A percentile compares a stretch with the other conserved stretches of the same genome.
Evolutionary conservation across 2,113 vertebrate genomes (phyloP).

Genomic region (Pseudolaguvia tuberculata): DNA sequence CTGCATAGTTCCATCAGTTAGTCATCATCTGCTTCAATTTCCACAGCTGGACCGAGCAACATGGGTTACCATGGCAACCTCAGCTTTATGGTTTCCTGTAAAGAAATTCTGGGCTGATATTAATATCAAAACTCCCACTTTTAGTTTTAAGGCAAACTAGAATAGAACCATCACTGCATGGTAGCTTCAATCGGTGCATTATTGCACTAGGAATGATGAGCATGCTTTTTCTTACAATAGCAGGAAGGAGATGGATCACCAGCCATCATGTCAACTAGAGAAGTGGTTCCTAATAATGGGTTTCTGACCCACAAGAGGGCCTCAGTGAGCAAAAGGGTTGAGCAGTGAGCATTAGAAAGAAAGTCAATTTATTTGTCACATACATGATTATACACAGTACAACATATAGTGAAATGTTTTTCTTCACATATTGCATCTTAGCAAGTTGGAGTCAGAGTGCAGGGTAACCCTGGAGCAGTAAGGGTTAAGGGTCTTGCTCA

Average conservation of each 20-base stretch:
- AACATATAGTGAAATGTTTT: too few relatives aligned
- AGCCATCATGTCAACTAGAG: not conserved
- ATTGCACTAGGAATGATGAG: not conserved
- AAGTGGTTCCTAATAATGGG: not conserved
- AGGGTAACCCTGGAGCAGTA: too few relatives aligned
- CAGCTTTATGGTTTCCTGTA: conserved; percentile 59
- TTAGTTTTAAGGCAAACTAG: not conserved
- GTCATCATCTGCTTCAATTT: conserved; percentile 46
- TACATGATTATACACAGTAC: too few relatives aligned
- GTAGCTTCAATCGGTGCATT: not conserved
- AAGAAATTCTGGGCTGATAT: conserved; percentile 7
- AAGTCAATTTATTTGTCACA: too few relatives aligned
- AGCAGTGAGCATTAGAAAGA: too few relatives aligned
- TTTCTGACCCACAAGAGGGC: too few relatives aligned
- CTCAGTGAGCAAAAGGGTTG: too few relatives aligned
- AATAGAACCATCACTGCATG: not conserved
- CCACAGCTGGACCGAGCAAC: conserved; percentile 51
- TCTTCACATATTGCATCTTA: too few relatives aligned
- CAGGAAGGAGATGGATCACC: conserved; percentile 16
- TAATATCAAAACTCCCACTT: conserved; percentile 18
- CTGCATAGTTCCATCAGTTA: conserved; percentile 45
- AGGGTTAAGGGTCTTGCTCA: too few relatives aligned
- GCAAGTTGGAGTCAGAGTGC: too few relatives aligned
- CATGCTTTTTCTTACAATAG: conserved; percentile 7
- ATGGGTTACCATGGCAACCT: conserved; percentile 58